These are phyloP conservation scores for Bubo blakistoni DNA, from an alignment of 2,113 vertebrate species.

Conservation along the genomic window DNA sequence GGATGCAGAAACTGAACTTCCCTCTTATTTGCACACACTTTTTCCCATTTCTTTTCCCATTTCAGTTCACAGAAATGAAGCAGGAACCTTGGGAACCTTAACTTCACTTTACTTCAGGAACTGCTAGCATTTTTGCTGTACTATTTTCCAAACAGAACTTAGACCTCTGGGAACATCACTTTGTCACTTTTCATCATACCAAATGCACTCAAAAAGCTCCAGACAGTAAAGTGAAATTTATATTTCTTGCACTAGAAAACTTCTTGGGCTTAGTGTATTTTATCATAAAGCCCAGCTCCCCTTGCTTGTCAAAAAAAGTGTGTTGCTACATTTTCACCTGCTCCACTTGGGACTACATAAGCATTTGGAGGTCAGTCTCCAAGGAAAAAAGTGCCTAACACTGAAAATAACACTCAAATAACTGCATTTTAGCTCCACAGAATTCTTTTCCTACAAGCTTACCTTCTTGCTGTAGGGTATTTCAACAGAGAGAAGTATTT, in stretches of 20 bases:
- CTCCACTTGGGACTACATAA: not conserved
- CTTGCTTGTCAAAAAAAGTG: not conserved
- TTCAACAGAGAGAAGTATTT: conserved; percentile 85
- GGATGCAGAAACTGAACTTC: not conserved
- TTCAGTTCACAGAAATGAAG: not conserved
- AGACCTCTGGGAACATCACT: not conserved
- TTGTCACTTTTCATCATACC: not conserved
- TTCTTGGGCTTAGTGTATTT: not conserved
- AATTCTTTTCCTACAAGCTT: not conserved
- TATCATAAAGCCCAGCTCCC: not conserved
- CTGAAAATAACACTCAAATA: not conserved
- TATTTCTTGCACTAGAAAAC: not conserved
- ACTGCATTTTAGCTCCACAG: not conserved
- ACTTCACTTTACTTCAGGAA: not conserved
- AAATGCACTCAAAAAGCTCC: not conserved
- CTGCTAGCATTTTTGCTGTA: not conserved
- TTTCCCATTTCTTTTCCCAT: not conserved
- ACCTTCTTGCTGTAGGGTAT: conserved; percentile 90
- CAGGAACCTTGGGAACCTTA: not conserved
- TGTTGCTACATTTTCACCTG: not conserved
- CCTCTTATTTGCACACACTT: not conserved
- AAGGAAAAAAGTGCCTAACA: not conserved
- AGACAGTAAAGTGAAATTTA: not conserved
- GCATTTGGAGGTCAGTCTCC: not conserved
- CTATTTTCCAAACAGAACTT: not conserved